Evolutionary conservation across 1,140 invertebrate genomes (phyloP).

Genomic region (Amphibalanus amphitrite): DNA sequence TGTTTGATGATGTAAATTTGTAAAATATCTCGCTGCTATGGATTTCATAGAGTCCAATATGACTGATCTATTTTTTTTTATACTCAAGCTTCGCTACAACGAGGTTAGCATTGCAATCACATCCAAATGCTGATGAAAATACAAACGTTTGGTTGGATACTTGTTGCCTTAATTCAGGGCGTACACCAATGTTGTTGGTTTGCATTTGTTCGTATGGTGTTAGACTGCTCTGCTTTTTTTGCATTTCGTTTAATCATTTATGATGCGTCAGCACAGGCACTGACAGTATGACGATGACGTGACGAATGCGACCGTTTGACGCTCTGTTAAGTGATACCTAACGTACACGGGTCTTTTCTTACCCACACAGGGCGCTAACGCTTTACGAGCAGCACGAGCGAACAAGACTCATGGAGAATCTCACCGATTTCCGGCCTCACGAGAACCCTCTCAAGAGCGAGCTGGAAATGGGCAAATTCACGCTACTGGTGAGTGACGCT

Average conservation of each 20-base stretch:
- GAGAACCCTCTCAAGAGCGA: slow-evolving; percentile 66
- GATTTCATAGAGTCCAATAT: background rate
- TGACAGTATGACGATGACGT: too few relatives aligned
- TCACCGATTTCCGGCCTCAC: slow-evolving; percentile 59
- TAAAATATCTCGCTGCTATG: background rate
- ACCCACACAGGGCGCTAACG: slow-evolving; percentile 60
- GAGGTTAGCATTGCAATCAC: background rate
- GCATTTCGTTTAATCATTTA: background rate
- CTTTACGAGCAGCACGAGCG: slow-evolving; percentile 81
- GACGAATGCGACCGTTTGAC: too few relatives aligned
- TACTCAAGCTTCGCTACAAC: background rate
- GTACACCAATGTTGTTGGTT: too few relatives aligned
- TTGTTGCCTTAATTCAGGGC: too few relatives aligned
- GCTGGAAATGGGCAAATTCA: slow-evolving; percentile 86
- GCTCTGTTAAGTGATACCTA: too few relatives aligned
- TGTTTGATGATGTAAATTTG: background rate
- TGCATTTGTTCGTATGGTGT: too few relatives aligned
- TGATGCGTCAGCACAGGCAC: too few relatives aligned
- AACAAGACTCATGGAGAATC: slow-evolving; percentile 63
- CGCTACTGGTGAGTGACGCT: slow-evolving; percentile 62
- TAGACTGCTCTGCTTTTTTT: too few relatives aligned
- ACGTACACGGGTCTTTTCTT: too few relatives aligned
- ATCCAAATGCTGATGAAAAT: background rate
- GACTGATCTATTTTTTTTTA: background rate
- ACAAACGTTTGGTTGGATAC: background rate